Evolutionary conservation across 2,888 invertebrate species (phyloP), one percentile per base, ranked within the genome.

Genomic region (Allophyes oxyacanthae): DNA sequence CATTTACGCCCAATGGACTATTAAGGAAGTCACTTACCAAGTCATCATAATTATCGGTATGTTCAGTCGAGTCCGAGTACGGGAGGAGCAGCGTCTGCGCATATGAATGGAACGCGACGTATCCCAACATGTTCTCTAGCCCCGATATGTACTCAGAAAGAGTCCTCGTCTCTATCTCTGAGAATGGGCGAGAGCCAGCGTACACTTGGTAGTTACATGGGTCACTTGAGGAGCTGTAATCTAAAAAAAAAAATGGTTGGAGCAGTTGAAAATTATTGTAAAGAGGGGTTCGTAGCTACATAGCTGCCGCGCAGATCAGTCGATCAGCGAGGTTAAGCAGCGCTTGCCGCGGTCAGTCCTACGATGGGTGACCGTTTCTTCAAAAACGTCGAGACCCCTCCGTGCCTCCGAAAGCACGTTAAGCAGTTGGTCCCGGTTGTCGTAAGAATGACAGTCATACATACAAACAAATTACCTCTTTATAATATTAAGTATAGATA

Each of bases 101-200:
- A 75, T 95, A 96, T 0, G 97, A 95, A 82, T 98, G 98, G 81
- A 97, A 95, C 0, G 95, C 94, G 2, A 98, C 86, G 81, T 97
- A 98, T 9, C 95, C 94, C 20, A 92, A 84, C 14, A 96, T 81
- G 64, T 95, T 94, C 40, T 92, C 89, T 26, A 94, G 80, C 10
- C 94, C 85, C 0, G 84, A 75, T 5, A 97, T 89, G 73, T 95
- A 97, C 7, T 95, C 76, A 0, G 96, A 90, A 0, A 96, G 77
- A 0, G 94, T 82, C 30, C 84, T 87, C 0, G 96, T 96, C 81
- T 97, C 97, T 0, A 94, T 87, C 79, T 97, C 97, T 0, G 97
- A 97, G 85, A 97, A 97, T 0, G 97, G 93, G 0, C 75, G 67
- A 0, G 94, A 88, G 10, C 98, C 98, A 2, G 95, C 95, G 82